phyloP scores from a whole-genome alignment of 2,113 vertebrate species.

The Narcine bancroftii region DNA sequence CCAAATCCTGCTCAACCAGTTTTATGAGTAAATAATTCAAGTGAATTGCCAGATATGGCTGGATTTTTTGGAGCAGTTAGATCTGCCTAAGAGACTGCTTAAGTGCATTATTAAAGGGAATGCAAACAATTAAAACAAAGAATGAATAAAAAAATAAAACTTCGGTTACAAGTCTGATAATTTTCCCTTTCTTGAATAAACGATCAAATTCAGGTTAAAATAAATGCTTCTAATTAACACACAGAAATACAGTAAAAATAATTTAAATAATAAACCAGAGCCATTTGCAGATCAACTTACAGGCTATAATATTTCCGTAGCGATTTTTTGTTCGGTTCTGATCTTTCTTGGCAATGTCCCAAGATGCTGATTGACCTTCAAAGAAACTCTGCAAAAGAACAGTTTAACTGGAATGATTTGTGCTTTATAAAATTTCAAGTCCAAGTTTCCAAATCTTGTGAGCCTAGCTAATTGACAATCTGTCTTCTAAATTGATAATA shows the following conservation, averaged over 20 bases:
- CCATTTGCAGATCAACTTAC: slow-evolving; percentile 61
- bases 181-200: not conserved
- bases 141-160: not conserved
- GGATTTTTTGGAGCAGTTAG: not conserved
- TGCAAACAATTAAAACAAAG: not conserved
- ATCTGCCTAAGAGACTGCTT: not conserved
- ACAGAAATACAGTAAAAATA: not conserved
- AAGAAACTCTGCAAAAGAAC: slow-evolving; percentile 85
- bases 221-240: not conserved
- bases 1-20: not conserved
- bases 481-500: not conserved
- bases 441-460: slow-evolving; percentile 42
- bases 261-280: not conserved
- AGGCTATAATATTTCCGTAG: slow-evolving; percentile 98
- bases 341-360: slow-evolving; percentile 98
- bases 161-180: not conserved
- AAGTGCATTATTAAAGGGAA: not conserved
- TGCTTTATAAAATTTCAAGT: slow-evolving; percentile 39
- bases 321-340: slow-evolving; percentile 98
- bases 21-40: not conserved
- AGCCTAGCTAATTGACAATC: no score
- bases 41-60: not conserved
- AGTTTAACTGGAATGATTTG: not conserved
- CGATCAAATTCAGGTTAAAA: not conserved
- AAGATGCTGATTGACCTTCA: slow-evolving; percentile 97